Percentiles rank a stretch among this genome's conserved stretches.
Conservation (phyloP, 92 coral and sea anemone genomes). For the Porites rus region DNA sequence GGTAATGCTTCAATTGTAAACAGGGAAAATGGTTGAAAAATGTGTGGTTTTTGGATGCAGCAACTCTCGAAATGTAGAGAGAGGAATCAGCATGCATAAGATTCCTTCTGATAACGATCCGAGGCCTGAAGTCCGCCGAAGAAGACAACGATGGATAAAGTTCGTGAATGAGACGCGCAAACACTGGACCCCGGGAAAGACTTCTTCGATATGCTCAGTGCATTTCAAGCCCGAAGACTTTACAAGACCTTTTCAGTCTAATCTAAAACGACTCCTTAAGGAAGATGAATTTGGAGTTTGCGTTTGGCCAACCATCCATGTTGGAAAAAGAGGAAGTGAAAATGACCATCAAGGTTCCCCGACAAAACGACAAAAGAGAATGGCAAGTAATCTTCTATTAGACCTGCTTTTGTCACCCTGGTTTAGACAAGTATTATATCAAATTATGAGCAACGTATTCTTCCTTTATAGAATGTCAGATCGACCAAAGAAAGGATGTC, state of each 20-base stretch:
- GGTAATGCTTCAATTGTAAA: no score
- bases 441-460: background rate
- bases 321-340: background rate
- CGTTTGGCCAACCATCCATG: background rate
- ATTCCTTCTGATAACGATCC: no score
- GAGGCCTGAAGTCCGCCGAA: no score
- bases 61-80: no score
- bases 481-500: conserved; percentile 1
- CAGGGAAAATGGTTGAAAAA: no score
- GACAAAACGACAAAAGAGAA: background rate
- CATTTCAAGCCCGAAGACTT: no score
- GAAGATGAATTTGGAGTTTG: conserved; percentile 9
- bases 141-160: no score
- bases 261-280: background rate
- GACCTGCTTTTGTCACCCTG: conserved; percentile 7
- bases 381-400: background rate
- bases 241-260: background rate
- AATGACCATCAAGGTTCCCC: background rate
- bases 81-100: no score
- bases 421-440: background rate
- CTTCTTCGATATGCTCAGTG: no score
- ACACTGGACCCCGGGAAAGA: no score
- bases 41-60: no score
- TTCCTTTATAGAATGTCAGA: background rate
- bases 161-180: no score